Evolutionary conservation across 2,113 vertebrate genomes (phyloP).

Genomic region (Phalacrocorax carbo): DNA sequence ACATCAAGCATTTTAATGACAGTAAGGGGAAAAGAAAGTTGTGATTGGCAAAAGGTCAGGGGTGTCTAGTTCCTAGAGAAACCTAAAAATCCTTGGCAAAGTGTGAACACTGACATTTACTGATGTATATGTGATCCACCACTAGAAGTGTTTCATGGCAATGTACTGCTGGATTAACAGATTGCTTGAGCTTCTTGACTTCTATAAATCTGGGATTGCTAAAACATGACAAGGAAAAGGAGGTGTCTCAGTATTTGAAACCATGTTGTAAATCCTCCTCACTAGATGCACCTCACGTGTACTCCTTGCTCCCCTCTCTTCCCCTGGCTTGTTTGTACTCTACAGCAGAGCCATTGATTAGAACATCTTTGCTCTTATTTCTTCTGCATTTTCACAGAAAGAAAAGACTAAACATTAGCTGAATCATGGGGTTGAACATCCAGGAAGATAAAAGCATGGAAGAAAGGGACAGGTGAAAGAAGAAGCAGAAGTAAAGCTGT

Average conservation of each 20-base stretch:
- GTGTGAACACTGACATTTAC: background rate
- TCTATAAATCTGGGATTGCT: background rate
- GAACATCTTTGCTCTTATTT: background rate
- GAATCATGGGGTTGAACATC: fast-evolving
- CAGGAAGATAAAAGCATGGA: background rate
- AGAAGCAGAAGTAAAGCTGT: background rate
- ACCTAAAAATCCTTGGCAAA: background rate
- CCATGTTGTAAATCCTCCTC: background rate
- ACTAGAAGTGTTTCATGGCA: background rate
- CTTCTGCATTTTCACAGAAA: background rate
- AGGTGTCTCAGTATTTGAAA: background rate
- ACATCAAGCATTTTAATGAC: background rate
- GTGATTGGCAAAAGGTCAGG: background rate
- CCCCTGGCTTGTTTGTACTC: background rate
- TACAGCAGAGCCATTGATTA: background rate
- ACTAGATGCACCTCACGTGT: background rate
- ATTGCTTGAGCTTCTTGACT: background rate
- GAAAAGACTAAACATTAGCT: background rate
- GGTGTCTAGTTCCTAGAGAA: background rate
- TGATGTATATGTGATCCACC: background rate
- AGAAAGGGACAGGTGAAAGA: background rate
- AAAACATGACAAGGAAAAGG: background rate
- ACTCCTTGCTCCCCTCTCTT: background rate
- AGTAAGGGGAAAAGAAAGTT: background rate
- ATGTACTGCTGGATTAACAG: background rate